Evolutionary conservation across 2,113 vertebrate species (phyloP), one percentile per base, ranked within the genome.

Genomic region (Pimephales promelas): DNA sequence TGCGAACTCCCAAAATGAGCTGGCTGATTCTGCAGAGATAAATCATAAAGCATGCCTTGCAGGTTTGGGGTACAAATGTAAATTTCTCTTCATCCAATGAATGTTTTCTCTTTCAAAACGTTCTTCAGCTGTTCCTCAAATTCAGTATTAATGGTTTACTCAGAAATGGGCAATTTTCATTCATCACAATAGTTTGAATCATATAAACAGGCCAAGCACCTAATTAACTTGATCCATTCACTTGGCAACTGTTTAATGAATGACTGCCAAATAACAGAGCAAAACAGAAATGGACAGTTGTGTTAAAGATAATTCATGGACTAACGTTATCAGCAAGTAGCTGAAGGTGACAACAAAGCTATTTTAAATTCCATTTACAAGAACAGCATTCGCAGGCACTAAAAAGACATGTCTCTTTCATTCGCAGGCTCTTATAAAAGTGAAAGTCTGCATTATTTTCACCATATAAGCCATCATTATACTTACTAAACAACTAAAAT

Each of bases 21-120:
- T 88, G 91, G 88, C 90, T 90, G 88, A 90, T 90, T 88, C 88
- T 90, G 92, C 87, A 92, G 90, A 92, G 92, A 94, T 92, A 90
- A 92, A 92, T 94, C 90, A 90, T 92, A 90, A 75, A 87, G 83
- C 88, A 70, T 87, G 89, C 73, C 85, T 88, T 83, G 89, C 87
- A 79, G 82, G 91, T 91, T 83, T 54, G 80, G 66, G 86, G 83
- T 83, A 47, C 5, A 4, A 78, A 64, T 87, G 86, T 91, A 86
- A 86, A 82, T 90, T 88, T 88, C 79, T 83, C 61, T 84, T 87
- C 68, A 83, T 82, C 61, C 86, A 81, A 91, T 45, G 82, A 83
- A 78, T 71, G 84, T 87, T 40, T 87, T 80, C 18, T 28, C 47
- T 54, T 13, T 54, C 24, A 74, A 80, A 79, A 16, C 64, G 40